These are phyloP conservation scores for Palythoa caribaeorum DNA, from an alignment of 92 coral and sea anemone species.

Conservation along the genomic window DNA sequence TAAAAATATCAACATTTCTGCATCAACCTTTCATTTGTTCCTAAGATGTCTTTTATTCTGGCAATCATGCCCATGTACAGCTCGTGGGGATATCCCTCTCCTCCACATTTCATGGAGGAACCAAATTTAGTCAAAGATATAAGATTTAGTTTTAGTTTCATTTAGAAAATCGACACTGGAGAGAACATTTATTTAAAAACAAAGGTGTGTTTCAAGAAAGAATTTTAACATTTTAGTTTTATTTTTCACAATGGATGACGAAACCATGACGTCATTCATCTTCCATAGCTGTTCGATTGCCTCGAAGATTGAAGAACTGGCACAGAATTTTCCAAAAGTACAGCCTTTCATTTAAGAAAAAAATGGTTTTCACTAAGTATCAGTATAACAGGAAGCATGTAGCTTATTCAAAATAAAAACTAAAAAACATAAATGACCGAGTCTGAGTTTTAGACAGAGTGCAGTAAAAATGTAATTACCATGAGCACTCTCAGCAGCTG, in stretches of 20 bases:
- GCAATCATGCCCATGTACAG: conserved; percentile 7
- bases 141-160: conserved; percentile 9
- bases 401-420: too few species aligned
- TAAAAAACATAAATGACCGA: too few species aligned
- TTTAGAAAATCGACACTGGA: conserved; percentile 6
- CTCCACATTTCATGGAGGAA: conserved; percentile 18
- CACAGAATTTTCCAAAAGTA: conserved; percentile 9
- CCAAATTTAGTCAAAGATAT: neutral
- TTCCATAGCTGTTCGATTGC: conserved; percentile 18
- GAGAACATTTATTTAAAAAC: conserved; percentile 2
- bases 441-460: too few species aligned
- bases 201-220: neutral
- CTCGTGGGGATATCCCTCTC: neutral
- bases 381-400: conserved; percentile 15
- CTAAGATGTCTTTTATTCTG: neutral
- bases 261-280: neutral
- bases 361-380: neutral
- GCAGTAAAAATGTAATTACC: too few species aligned
- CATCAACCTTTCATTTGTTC: conserved; percentile 1
- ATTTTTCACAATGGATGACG: neutral
- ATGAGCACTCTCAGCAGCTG: too few species aligned
- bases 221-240: neutral
- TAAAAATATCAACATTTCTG: neutral
- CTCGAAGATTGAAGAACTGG: neutral
- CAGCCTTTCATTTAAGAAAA: conserved; percentile 7